Percentiles rank a stretch among this genome's conserved stretches.
These are phyloP conservation scores for cat (Felis catus) DNA, from an alignment of 2,113 vertebrate species.

Conservation along the genomic window F.catus_Fca126_mat1.0 CM031419.1:148985501-148986000, in stretches of 20 bases:
- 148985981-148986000: too few species aligned
- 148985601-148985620: neutral
- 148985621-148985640: neutral
- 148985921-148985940: too few species aligned
- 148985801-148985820: conserved; percentile 7
- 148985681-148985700: neutral
- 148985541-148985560: neutral
- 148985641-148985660: neutral
- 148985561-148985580: neutral
- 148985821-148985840: neutral
- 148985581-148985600: neutral
- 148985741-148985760: neutral
- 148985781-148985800: neutral
- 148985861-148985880: neutral
- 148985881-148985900: neutral
- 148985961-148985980: too few species aligned
- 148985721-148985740: conserved; percentile 19
- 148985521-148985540: neutral
- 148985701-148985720: conserved; percentile 35
- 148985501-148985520: neutral
- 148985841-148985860: neutral
- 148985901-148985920: neutral
- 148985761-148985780: neutral
- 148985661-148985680: conserved; percentile 3
- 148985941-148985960: too few species aligned